Evolutionary conservation across 2,797 vertebrate species (phyloP).

Genomic region (Nothura maculosa): DNA sequence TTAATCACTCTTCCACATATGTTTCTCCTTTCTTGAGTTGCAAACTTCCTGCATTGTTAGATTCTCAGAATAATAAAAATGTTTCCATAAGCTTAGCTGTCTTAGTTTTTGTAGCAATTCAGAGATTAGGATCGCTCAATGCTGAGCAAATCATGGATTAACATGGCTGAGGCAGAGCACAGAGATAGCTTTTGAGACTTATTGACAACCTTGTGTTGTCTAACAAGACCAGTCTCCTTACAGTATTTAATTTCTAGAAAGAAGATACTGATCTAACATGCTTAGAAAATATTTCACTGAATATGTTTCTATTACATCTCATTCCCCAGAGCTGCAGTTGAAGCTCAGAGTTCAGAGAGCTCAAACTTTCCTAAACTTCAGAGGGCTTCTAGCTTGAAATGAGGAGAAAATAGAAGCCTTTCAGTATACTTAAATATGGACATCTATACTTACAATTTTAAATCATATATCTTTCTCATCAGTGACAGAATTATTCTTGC

Average conservation of each 20-base stretch:
- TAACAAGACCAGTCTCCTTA: background rate
- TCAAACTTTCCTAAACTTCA: background rate
- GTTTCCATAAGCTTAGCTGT: background rate
- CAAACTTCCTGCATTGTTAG: background rate
- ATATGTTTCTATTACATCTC: background rate
- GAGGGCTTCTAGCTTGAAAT: background rate
- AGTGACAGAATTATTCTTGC: background rate
- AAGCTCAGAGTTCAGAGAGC: background rate
- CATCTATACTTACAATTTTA: background rate
- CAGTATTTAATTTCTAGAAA: background rate
- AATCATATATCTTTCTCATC: background rate
- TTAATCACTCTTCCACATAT: background rate
- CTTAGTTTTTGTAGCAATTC: background rate
- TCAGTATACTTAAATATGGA: background rate
- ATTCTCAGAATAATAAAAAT: background rate
- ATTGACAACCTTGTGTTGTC: background rate
- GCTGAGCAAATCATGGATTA: background rate
- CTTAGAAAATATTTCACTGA: background rate
- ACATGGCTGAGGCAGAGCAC: background rate
- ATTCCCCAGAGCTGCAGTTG: background rate
- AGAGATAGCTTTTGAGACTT: background rate
- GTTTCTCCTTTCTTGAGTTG: background rate
- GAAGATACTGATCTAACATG: background rate
- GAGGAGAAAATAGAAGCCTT: background rate
- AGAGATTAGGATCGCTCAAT: background rate